Conservation (phyloP, 1,140 invertebrate species). For the Drosophila kepulauana region DNA sequence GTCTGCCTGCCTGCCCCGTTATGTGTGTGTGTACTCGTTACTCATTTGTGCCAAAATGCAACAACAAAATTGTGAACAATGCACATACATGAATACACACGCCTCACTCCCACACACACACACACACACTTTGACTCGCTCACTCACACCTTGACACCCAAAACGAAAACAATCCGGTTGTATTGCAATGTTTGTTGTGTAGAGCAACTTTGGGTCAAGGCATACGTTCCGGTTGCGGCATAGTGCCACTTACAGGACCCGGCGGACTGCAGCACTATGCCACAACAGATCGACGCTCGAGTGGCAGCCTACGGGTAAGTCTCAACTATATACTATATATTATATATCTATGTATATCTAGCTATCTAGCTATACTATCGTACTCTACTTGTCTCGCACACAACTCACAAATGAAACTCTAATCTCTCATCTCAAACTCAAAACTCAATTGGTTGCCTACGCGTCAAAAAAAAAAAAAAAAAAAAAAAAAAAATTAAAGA, state of each 20-base stretch:
- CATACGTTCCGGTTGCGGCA: conserved; percentile 86
- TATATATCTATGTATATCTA: conserved; percentile 19
- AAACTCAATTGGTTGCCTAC: conserved; percentile 27
- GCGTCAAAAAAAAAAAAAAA: neutral
- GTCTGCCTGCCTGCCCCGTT: conserved; percentile 38
- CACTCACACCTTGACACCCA: conserved; percentile 38
- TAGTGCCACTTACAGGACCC: conserved; percentile 86
- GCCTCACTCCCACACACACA: conserved; percentile 22
- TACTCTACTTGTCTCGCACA: conserved; percentile 34
- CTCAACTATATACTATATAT: neutral
- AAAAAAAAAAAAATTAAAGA: neutral
- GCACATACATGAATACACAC: conserved; percentile 60
- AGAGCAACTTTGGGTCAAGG: conserved; percentile 89
- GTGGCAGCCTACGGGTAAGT: conserved; percentile 86
- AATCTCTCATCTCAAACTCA: conserved; percentile 4
- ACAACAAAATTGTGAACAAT: conserved; percentile 52
- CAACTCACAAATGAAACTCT: conserved; percentile 12
- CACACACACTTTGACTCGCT: conserved; percentile 29
- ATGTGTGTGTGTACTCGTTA: conserved; percentile 54
- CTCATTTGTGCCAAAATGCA: conserved; percentile 35
- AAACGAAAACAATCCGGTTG: conserved; percentile 69
- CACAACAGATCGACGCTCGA: conserved; percentile 84
- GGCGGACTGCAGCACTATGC: conserved; percentile 85
- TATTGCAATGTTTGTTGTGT: conserved; percentile 84
- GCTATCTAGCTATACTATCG: conserved; percentile 17